phyloP scores from a whole-genome alignment of 2,113 vertebrate species.

The Nematolebias whitei region DNA sequence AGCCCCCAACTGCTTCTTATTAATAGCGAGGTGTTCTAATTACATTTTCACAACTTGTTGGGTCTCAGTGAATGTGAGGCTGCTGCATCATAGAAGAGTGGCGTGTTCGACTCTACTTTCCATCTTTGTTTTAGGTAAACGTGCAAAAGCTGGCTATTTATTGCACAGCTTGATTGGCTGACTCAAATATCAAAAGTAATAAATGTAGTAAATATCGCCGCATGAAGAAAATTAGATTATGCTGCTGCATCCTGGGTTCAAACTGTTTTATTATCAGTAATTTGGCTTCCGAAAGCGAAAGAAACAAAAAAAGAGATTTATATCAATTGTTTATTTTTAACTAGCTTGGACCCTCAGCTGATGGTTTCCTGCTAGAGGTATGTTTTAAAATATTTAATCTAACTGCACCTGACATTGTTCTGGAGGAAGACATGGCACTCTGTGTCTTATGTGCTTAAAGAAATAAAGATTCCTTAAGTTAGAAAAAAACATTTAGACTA shows the following conservation, averaged over 20 bases:
- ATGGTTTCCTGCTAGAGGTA: not conserved
- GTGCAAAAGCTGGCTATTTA: conserved; percentile 1
- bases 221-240: not conserved
- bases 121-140: not conserved
- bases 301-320: not conserved
- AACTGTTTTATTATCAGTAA: not conserved
- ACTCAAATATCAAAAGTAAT: conserved; percentile 20
- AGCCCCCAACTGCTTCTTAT: conserved; percentile 76
- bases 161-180: conserved; percentile 16
- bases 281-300: not conserved
- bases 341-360: too few species aligned
- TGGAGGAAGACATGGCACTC: not conserved
- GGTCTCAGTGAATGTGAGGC: conserved; percentile 50
- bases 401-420: conserved; percentile 13
- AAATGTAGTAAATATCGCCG: conserved; percentile 4
- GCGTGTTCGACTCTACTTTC: not conserved
- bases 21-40: conserved; percentile 82
- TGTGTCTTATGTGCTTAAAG: too few species aligned
- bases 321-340: too few species aligned
- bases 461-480: too few species aligned
- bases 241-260: not conserved
- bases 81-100: conserved; percentile 33
- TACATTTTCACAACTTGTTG: conserved; percentile 69
- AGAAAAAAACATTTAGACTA: too few species aligned
- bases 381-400: conserved; percentile 4